phyloP scores from a whole-genome alignment of 2,888 invertebrate genomes.

The Diaperis boleti region DNA sequence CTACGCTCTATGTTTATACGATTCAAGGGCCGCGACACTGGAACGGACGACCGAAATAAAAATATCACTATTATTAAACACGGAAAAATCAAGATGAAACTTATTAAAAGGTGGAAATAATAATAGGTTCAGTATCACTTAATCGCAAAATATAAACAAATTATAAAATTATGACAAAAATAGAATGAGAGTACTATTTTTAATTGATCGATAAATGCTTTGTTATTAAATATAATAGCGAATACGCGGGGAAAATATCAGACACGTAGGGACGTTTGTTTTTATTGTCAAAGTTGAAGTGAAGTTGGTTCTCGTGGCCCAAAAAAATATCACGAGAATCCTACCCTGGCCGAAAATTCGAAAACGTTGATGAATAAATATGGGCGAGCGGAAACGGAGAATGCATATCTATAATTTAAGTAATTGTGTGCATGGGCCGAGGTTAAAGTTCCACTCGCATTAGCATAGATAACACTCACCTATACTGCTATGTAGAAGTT shows the following conservation, averaged over 20 bases:
- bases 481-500: constrained; percentile 28
- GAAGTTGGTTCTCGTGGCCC: constrained; percentile 44
- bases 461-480: constrained; percentile 44
- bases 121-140: constrained; percentile 18
- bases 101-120: constrained; percentile 11
- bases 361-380: constrained; percentile 40
- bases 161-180: constrained; percentile 51
- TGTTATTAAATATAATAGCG: constrained; percentile 60
- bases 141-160: constrained; percentile 45
- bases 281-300: constrained; percentile 49
- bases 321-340: constrained; percentile 41
- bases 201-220: constrained; percentile 60
- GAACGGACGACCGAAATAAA: not conserved
- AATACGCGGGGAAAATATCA: constrained; percentile 51
- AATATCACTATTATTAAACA: constrained; percentile 8
- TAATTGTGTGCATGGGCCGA: constrained; percentile 39
- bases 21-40: constrained; percentile 20
- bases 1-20: constrained; percentile 19
- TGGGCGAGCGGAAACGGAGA: constrained; percentile 29
- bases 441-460: constrained; percentile 35
- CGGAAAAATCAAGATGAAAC: not conserved
- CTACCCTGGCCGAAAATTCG: not conserved
- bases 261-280: constrained; percentile 45
- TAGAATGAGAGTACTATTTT: constrained; percentile 58
- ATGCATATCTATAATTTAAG: constrained; percentile 43